Base-by-base conservation (phyloP, 2,888 invertebrate genomes). In the Galeopsomyia nigrocyanea region DNA sequence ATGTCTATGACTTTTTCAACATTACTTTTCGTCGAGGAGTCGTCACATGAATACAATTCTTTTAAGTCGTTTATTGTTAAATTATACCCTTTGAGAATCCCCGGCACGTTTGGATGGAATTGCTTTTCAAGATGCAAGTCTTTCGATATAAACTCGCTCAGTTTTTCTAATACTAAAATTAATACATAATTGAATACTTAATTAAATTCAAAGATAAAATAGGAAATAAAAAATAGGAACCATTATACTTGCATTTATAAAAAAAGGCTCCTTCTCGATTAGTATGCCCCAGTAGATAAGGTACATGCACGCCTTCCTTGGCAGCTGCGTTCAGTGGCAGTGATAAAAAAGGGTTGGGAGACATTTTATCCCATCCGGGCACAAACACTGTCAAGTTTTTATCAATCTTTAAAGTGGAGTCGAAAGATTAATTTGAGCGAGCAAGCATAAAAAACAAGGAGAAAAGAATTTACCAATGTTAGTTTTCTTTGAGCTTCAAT, bases 241-340 rank as follows among this genome's bases (percentile, higher is more conserved):
- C 39, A 39, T 53, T 39, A 39, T 10, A 53, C 53, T 0, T 19
- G 19, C 53, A 19, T 53, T 53, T 53, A 9, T 22, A 26, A 22
- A 78, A 14, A 5, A 79, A 13, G 19, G 49, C 62, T 31, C 80
- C 80, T 66, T 84, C 84, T 57, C 75, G 71, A 26, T 60, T 63
- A 62, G 73, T 82, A 63, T 74, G 75, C 3, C 84, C 84, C 13
- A 83, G 9, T 7, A 84, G 51, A 13, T 71, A 75, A 0, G 84
- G 84, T 49, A 84, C 78, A 50, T 78, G 71, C 14, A 80, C 71
- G 1, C 78, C 79, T 1, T 22, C 19, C 16, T 72, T 53, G 5
- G 62, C 69, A 3, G 77, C 73, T 47, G 51, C 21, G 0, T 47
- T n/a, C 5, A 77, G 73, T 46, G 78, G 51, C 19, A 73, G 60